Base-by-base conservation (phyloP, 2,797 vertebrate species). In the Syngnathus rostellatus region DNA sequence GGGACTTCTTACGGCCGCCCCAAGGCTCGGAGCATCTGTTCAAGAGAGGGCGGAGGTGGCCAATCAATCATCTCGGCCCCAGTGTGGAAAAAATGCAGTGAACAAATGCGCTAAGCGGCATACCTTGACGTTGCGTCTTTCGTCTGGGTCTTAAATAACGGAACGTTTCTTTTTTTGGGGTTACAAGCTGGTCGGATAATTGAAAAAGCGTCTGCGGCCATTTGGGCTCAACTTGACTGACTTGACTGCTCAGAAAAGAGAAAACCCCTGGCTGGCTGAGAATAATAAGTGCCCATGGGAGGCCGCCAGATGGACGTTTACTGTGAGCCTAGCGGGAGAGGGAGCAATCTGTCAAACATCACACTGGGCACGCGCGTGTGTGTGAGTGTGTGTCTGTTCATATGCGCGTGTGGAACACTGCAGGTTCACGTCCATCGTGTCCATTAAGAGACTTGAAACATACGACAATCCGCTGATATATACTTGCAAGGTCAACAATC, bases 281-380 rank as follows among this genome's bases (percentile, higher is more conserved):
- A 89, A 89, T 90, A 90, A 89, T 89, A 88, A 90, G 85, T 85
- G 88, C 88, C 86, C 88, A 81, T 80, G 90, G 88, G 90, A 90
- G 78, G 80, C 83, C 68, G 81, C 87, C 89, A 91, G 90, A 90
- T 91, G 89, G 89, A 90, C 89, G 72, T 88, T 87, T 81, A 86
- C 86, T 83, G 83, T 83, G 86, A 89, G 85, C 86, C 81, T 83
- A 80, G 89, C 88, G 88, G 84, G 86, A 88, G 84, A 85, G 84
- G 75, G 79, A 83, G 82, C 83, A 85, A 88, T 83, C 88, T 89
- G 88, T 89, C 89, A 89, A 86, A 87, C 85, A 86, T 86, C 86
- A 86, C 85, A 84, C 84, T 66, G 78, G 86, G 84, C 81, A 84
- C 82, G 83, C 8, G 84, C 76, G 81, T 82, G 82, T 71, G 45